phyloP scores from a whole-genome alignment of 2,888 invertebrate genomes.

The Protophormia terraenovae region DNA sequence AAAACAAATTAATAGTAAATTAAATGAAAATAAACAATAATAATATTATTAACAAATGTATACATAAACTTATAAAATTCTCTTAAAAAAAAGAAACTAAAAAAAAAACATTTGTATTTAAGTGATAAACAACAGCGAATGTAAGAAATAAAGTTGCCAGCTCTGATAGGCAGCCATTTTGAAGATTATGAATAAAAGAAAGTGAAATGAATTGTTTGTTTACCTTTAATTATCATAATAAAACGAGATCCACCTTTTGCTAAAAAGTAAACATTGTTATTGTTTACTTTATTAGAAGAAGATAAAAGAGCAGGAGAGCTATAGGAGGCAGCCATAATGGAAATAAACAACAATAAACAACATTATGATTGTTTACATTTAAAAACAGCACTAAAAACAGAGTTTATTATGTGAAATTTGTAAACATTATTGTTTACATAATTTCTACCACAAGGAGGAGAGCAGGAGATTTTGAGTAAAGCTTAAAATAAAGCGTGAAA shows the following conservation, averaged over 20 bases:
- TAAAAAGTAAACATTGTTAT: no score
- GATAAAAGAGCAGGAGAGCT: no score
- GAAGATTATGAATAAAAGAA: no score
- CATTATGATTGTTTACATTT: neutral
- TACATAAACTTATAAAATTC: slow-evolving; percentile 9
- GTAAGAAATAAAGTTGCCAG: slow-evolving; percentile 72
- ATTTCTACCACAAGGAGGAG: neutral
- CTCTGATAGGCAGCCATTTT: no score
- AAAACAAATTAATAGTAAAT: slow-evolving; percentile 50
- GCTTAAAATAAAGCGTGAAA: neutral
- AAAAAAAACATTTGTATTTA: slow-evolving; percentile 17
- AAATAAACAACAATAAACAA: no score
- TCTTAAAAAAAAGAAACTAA: slow-evolving; percentile 11
- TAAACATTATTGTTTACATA: neutral
- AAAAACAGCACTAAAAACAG: neutral
- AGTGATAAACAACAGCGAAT: slow-evolving; percentile 49
- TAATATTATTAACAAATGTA: slow-evolving; percentile 20
- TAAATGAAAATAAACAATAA: slow-evolving; percentile 59
- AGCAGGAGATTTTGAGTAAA: neutral
- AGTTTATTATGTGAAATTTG: no score
- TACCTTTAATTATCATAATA: no score
- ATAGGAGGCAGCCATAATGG: no score
- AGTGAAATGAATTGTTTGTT: no score
- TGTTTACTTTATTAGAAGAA: no score
- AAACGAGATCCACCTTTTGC: no score